phyloP scores from a whole-genome alignment of 2,113 vertebrate species.

The Panurus biarmicus region DNA sequence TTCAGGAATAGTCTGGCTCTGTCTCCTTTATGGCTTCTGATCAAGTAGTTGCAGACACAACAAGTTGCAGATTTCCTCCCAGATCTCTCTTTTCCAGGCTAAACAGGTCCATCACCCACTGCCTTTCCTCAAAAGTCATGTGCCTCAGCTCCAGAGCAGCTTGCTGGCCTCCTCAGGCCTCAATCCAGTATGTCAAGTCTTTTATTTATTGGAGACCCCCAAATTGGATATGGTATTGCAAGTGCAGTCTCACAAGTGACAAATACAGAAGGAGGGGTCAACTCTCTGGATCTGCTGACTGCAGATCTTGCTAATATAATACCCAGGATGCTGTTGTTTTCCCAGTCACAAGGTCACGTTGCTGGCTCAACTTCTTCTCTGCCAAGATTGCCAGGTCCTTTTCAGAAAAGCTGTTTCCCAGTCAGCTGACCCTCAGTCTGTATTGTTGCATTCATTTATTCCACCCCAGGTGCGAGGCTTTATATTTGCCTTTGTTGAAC shows the following conservation, averaged over 20 bases:
- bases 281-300: background rate
- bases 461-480: background rate
- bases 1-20: background rate
- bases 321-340: background rate
- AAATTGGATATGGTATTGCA: background rate
- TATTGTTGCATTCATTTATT: background rate
- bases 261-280: background rate
- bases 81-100: background rate
- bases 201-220: background rate
- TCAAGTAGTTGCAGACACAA: background rate
- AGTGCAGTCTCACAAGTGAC: background rate
- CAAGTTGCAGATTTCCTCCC: background rate
- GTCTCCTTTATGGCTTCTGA: background rate
- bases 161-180: background rate
- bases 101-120: background rate
- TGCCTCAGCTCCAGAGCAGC: background rate
- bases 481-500: background rate
- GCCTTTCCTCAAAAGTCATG: background rate
- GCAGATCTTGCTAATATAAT: background rate
- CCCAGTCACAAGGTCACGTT: background rate
- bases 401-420: background rate
- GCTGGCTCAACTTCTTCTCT: background rate
- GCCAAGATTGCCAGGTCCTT: background rate
- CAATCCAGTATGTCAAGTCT: background rate
- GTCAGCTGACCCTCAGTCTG: accelerated